Conservation (phyloP, 2,113 vertebrate species). For the Notarius quadriscutis region DNA sequence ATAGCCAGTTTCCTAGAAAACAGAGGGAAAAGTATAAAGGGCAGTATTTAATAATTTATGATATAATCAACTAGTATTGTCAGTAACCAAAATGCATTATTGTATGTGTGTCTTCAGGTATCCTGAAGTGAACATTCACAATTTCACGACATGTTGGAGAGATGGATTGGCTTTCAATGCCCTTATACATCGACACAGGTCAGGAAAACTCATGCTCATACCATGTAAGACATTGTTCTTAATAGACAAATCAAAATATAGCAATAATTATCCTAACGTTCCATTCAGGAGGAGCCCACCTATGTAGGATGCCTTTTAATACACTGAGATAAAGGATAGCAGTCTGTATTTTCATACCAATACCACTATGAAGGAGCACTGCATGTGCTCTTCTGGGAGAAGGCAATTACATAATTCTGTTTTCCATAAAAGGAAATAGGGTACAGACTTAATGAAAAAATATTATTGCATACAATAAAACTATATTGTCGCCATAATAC, state of each 20-base stretch:
- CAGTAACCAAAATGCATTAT: not conserved
- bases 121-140: conserved; percentile 92
- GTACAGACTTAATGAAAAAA: not conserved
- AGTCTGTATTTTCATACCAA: not conserved
- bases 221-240: not conserved
- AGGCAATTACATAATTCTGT: not conserved
- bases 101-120: conserved; percentile 73
- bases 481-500: too few relatives aligned
- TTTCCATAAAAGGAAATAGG: not conserved
- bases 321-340: not conserved
- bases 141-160: conserved; percentile 95
- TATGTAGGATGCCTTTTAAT: not conserved
- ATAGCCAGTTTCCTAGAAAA: not conserved
- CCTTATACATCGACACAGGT: conserved; percentile 95
- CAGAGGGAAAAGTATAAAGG: not conserved
- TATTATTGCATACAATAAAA: not conserved
- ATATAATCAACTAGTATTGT: not conserved
- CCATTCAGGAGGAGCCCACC: not conserved
- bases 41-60: not conserved
- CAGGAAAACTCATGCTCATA: not conserved
- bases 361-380: not conserved
- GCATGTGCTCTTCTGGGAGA: not conserved
- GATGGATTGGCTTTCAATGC: conserved; percentile 94
- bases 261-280: not conserved
- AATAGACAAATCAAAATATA: not conserved